These are phyloP conservation scores for Epizoanthus ramosus DNA, from an alignment of 92 coral and sea anemone species.

Conservation along the genomic window DNA sequence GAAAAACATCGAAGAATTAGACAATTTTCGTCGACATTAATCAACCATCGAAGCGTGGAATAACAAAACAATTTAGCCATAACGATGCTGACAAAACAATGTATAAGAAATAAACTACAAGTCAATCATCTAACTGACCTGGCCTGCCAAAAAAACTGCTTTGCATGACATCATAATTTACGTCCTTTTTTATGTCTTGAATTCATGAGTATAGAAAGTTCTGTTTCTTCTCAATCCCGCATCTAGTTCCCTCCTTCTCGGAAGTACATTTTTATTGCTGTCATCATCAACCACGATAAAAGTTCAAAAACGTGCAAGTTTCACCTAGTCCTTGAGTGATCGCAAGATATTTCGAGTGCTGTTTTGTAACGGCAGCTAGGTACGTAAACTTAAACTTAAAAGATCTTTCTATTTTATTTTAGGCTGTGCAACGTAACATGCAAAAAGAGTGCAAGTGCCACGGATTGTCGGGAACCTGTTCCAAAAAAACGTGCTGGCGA, in stretches of 20 bases:
- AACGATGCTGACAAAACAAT: conserved; percentile 20
- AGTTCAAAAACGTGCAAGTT: conserved; percentile 11
- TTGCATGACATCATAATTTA: background rate
- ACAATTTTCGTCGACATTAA: conserved; percentile 14
- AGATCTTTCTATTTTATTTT: conserved; percentile 36
- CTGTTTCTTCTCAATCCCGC: background rate
- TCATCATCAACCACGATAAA: conserved; percentile 3
- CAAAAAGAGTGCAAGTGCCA: conserved; percentile 85
- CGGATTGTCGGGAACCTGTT: conserved; percentile 87
- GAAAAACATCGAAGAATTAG: background rate
- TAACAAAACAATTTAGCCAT: conserved; percentile 25
- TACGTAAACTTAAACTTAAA: background rate
- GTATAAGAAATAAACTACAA: background rate
- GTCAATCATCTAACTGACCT: background rate
- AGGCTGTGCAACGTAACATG: conserved; percentile 92
- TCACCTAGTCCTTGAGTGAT: background rate
- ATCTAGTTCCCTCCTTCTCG: background rate
- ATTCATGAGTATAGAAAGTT: background rate
- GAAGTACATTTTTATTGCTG: conserved; percentile 16
- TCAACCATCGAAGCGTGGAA: conserved; percentile 31
- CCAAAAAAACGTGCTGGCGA: conserved; percentile 81
- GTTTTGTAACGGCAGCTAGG: background rate
- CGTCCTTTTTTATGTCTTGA: background rate
- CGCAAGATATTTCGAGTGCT: background rate
- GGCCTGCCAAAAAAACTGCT: background rate